These are phyloP conservation scores for Eupithecia inturbata DNA, from an alignment of 2,888 invertebrate genomes.

Conservation along the genomic window DNA sequence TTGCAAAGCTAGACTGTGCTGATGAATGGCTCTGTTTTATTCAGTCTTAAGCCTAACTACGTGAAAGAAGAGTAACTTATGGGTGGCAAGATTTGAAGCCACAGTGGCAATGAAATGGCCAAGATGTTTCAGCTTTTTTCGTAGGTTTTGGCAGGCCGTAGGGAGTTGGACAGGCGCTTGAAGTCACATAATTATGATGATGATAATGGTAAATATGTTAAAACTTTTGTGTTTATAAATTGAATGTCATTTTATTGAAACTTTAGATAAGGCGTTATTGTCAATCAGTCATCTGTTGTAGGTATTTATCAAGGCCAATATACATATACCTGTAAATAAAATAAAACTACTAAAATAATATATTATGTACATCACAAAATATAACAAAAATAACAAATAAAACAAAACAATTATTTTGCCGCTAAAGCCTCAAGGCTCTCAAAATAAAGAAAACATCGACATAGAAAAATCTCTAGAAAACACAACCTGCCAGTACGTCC, in stretches of 20 bases:
- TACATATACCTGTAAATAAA: too few relatives aligned
- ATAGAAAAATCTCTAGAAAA: background rate
- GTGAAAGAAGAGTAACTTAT: constrained; percentile 3
- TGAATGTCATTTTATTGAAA: too few relatives aligned
- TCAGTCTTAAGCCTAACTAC: background rate
- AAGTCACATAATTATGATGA: too few relatives aligned
- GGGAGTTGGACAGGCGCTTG: too few relatives aligned
- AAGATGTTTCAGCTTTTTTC: background rate
- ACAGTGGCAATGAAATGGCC: background rate
- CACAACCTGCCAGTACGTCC: constrained; percentile 24
- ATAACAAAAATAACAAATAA: too few relatives aligned
- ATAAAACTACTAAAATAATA: too few relatives aligned
- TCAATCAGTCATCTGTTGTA: too few relatives aligned
- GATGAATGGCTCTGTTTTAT: background rate
- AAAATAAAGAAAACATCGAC: background rate
- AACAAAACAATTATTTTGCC: background rate
- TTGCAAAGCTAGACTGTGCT: background rate
- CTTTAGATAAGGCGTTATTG: too few relatives aligned
- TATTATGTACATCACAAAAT: too few relatives aligned
- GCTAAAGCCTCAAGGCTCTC: background rate
- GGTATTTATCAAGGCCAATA: too few relatives aligned
- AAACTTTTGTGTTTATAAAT: too few relatives aligned
- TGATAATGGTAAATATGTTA: too few relatives aligned
- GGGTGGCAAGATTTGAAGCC: background rate
- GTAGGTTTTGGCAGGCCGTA: background rate